A percentile compares a stretch with the other conserved stretches of the same genome.
phyloP scores from a whole-genome alignment of 1,140 invertebrate genomes.

The Pogonognathellus flavescens region DNA sequence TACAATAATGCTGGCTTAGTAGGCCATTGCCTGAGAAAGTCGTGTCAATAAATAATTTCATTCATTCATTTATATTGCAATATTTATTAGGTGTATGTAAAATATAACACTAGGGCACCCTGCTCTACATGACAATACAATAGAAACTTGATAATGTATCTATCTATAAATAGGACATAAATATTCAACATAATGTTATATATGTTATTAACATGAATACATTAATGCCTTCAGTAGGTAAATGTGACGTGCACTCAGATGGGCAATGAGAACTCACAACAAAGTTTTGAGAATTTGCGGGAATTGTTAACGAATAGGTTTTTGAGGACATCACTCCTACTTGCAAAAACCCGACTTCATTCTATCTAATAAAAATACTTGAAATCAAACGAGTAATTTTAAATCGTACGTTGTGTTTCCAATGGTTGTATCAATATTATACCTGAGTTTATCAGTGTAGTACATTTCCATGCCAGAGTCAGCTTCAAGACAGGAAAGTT shows the following conservation, averaged over 20 bases:
- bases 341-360: slow-evolving; percentile 19
- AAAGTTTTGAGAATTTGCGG: slow-evolving; percentile 44
- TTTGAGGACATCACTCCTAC: not conserved
- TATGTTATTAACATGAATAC: slow-evolving; percentile 12
- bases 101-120: no score
- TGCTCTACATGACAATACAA: no score
- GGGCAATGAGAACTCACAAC: slow-evolving; percentile 51
- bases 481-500: not conserved
- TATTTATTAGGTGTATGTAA: no score
- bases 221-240: slow-evolving; percentile 37
- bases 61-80: no score
- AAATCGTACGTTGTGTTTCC: not conserved
- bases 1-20: no score
- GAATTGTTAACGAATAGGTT: slow-evolving; percentile 32
- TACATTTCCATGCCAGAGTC: slow-evolving; percentile 39
- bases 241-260: slow-evolving; percentile 69
- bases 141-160: no score
- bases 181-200: no score
- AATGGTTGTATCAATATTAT: not conserved
- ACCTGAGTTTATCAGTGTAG: slow-evolving; percentile 31
- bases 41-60: no score
- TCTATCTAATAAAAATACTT: not conserved
- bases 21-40: no score
- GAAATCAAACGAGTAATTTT: not conserved
- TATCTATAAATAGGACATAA: no score